Evolutionary conservation across 2,113 vertebrate genomes (phyloP).

Genomic region (Stegastes partitus): DNA sequence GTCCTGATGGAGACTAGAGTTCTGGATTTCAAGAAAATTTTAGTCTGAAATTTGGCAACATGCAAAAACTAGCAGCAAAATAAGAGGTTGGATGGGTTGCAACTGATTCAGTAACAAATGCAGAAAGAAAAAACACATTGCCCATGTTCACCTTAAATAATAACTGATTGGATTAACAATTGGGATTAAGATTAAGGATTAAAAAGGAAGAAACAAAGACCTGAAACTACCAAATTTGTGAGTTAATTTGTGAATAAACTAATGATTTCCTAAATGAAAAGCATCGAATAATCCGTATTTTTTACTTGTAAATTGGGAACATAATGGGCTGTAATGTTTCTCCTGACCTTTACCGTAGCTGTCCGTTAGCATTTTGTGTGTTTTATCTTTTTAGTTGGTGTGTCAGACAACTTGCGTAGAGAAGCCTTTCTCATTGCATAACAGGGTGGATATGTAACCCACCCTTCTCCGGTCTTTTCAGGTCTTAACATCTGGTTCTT

Average conservation of each 20-base stretch:
- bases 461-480: neutral
- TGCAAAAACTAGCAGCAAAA: neutral
- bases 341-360: neutral
- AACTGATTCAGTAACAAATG: neutral
- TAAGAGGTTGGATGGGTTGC: neutral
- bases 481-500: constrained; percentile 28
- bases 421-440: constrained; percentile 15
- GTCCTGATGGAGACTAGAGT: neutral
- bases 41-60: neutral
- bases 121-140: neutral
- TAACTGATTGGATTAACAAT: accelerated
- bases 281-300: neutral
- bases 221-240: neutral
- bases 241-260: no score
- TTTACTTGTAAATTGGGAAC: neutral
- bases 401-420: neutral
- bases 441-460: neutral
- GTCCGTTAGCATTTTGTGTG: neutral
- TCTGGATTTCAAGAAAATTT: neutral
- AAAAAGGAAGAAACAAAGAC: neutral
- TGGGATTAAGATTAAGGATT: neutral
- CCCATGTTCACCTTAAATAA: neutral
- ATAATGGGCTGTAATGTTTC: neutral
- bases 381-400: neutral
- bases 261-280: neutral